A percentile compares a stretch with the other conserved stretches of the same genome.
These are phyloP conservation scores for Craniophora ligustri DNA, from an alignment of 2,888 invertebrate species.

Conservation along the genomic window DNA sequence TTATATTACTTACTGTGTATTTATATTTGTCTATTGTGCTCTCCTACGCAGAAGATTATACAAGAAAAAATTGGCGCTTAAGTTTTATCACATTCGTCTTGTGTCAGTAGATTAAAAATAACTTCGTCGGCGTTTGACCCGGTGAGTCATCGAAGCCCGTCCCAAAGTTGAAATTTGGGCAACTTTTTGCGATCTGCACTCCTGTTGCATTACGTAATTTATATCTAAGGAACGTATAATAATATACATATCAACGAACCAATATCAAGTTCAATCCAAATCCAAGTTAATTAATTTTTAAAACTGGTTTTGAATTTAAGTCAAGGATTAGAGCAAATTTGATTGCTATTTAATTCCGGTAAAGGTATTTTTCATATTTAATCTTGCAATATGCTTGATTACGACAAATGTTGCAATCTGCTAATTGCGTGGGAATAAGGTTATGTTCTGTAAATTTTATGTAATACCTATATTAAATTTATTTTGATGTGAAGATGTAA, in stretches of 20 bases:
- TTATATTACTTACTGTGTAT: neutral
- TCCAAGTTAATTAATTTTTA: slow-evolving; percentile 6
- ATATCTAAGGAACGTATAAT: neutral
- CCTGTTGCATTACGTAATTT: slow-evolving; percentile 1
- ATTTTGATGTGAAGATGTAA: too few species aligned
- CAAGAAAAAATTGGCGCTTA: slow-evolving; percentile 9
- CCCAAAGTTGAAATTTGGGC: slow-evolving; percentile 37
- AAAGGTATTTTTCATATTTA: slow-evolving; percentile 17
- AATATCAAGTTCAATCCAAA: neutral
- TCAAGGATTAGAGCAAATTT: slow-evolving; percentile 37
- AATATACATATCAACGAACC: slow-evolving; percentile 21
- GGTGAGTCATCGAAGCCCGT: slow-evolving; percentile 47
- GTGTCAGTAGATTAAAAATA: slow-evolving; percentile 53
- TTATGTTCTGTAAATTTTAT: slow-evolving; percentile 3
- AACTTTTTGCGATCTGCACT: slow-evolving; percentile 31
- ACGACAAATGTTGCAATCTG: slow-evolving; percentile 7
- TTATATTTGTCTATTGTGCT: slow-evolving; percentile 8
- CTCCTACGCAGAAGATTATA: slow-evolving; percentile 6
- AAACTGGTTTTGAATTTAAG: slow-evolving; percentile 30
- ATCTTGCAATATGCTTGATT: slow-evolving; percentile 21
- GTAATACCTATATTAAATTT: too few species aligned
- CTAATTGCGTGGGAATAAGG: slow-evolving; percentile 31
- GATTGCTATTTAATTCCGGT: slow-evolving; percentile 14
- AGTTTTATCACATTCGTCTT: slow-evolving; percentile 22
- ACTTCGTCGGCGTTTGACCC: slow-evolving; percentile 26